Conservation (phyloP, 2,797 vertebrate genomes). For the Chloroceryle inda region DNA sequence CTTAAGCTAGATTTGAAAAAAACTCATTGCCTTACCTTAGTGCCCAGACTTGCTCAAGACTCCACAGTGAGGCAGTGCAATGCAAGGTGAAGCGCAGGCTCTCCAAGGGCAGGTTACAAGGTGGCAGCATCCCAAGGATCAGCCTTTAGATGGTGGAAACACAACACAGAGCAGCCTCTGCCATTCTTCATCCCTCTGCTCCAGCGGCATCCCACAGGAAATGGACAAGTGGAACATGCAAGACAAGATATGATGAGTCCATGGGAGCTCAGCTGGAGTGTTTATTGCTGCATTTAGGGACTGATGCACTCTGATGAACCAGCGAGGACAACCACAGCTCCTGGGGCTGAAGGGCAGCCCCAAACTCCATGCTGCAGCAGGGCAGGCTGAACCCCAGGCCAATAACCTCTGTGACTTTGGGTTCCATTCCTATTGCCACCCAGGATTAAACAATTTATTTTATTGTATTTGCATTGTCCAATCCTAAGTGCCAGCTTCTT, state of each 20-base stretch:
- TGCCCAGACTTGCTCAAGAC: fast-evolving
- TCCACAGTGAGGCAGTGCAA: fast-evolving
- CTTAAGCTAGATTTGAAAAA: not conserved
- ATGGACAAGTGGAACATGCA: not conserved
- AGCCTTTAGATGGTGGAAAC: not conserved
- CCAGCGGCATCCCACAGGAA: fast-evolving
- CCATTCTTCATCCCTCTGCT: not conserved
- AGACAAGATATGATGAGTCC: fast-evolving
- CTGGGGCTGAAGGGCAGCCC: not conserved
- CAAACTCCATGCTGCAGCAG: not conserved
- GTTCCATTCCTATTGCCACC: not conserved
- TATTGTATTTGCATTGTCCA: not conserved
- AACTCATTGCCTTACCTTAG: not conserved
- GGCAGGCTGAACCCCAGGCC: not conserved
- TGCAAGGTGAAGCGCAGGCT: fast-evolving
- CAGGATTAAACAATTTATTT: not conserved
- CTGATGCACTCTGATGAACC: fast-evolving
- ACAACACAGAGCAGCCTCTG: not conserved
- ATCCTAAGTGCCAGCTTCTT: not conserved
- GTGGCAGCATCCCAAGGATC: fast-evolving
- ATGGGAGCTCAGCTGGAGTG: not conserved
- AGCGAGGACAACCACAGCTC: not conserved
- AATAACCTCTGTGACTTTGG: not conserved
- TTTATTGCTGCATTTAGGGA: not conserved
- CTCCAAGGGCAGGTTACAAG: fast-evolving